Evolutionary conservation across 2,797 vertebrate genomes (phyloP).

Genomic region (Sarcoramphus papa): DNA sequence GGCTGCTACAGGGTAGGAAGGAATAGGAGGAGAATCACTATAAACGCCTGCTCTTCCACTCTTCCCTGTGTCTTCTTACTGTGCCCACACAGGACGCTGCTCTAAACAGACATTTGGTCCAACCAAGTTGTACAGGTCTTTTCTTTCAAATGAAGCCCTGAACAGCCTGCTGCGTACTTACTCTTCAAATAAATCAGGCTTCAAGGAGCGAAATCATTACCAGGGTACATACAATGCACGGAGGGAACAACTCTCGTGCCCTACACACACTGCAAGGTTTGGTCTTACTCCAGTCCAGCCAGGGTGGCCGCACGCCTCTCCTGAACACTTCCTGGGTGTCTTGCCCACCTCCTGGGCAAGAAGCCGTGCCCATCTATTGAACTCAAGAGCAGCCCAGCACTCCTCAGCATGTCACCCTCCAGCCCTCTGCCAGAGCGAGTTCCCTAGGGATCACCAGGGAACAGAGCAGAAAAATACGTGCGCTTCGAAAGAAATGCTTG

Average conservation of each 20-base stretch:
- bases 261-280: not conserved
- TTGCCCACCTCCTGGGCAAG: not conserved
- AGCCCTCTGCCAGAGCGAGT: not conserved
- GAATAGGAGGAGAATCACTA: not conserved
- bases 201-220: not conserved
- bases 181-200: not conserved
- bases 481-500: not conserved
- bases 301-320: rapidly evolving
- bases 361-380: not conserved
- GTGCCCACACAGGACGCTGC: rapidly evolving
- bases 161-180: not conserved
- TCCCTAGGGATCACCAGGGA: not conserved
- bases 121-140: not conserved
- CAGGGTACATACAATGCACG: rapidly evolving
- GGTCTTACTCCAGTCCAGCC: not conserved
- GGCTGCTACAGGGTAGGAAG: not conserved
- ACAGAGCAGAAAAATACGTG: rapidly evolving
- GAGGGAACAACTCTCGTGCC: not conserved
- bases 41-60: not conserved
- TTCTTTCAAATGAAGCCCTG: not conserved
- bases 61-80: too few species aligned
- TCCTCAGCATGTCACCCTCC: not conserved
- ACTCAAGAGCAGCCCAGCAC: not conserved
- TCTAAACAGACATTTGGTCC: not conserved
- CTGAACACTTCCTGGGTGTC: not conserved